phyloP scores from a whole-genome alignment of 2,888 invertebrate species.

The Acrobasis suavella region DNA sequence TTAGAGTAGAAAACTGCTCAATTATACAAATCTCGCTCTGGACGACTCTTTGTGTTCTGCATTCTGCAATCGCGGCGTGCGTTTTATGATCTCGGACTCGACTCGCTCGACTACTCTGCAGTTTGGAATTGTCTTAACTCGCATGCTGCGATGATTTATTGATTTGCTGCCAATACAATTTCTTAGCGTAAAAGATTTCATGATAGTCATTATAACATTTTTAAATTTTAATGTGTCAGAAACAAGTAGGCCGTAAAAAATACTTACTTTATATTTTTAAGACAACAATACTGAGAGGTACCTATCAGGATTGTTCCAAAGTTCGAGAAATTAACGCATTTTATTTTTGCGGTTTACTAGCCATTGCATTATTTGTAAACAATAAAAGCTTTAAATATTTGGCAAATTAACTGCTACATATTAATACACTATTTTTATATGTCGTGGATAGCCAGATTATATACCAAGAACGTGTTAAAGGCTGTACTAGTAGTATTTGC shows the following conservation, averaged over 20 bases:
- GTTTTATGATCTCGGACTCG: constrained; percentile 48
- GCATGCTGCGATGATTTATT: constrained; percentile 46
- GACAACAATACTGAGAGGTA: constrained; percentile 23
- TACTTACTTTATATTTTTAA: constrained; percentile 31
- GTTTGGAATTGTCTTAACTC: constrained; percentile 33
- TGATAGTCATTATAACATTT: constrained; percentile 52
- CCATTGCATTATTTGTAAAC: constrained; percentile 13
- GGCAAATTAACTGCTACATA: constrained; percentile 14
- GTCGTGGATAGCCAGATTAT: background rate
- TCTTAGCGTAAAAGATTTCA: constrained; percentile 46
- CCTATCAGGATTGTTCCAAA: background rate
- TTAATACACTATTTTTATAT: constrained; percentile 11
- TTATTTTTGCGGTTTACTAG: constrained; percentile 13
- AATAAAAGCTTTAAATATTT: constrained; percentile 18
- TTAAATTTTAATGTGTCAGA: constrained; percentile 43
- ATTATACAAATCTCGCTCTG: constrained; percentile 43
- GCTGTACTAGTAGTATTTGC: background rate
- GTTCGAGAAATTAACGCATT: constrained; percentile 19
- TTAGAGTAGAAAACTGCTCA: constrained; percentile 44
- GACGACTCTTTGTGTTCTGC: constrained; percentile 44
- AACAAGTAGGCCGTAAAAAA: constrained; percentile 35
- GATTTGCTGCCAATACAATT: constrained; percentile 55
- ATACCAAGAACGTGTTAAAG: constrained; percentile 1
- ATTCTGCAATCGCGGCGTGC: constrained; percentile 48
- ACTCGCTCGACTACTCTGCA: constrained; percentile 34